Evolutionary conservation across 35 echinoderm and acorn worm genomes (phyloP), one percentile per base, ranked within the genome.

Genomic region (Ophioderma brevispina): DNA sequence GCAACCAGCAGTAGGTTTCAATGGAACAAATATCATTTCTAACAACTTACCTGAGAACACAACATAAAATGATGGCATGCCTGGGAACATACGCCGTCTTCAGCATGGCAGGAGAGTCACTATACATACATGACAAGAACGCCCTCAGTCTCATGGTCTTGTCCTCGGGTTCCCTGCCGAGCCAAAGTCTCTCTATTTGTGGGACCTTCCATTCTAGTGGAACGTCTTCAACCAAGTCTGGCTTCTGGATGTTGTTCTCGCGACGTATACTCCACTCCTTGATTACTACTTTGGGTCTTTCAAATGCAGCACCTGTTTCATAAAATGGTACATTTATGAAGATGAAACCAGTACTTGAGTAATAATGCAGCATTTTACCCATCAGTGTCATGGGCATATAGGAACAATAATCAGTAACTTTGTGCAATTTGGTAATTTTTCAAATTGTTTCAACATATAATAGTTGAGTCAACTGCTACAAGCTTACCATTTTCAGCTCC

Each of bases 11-110:
- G n/a, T n/a, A n/a, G n/a, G n/a, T n/a, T n/a, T n/a, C n/a, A n/a
- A n/a, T n/a, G n/a, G n/a, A n/a, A n/a, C n/a, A n/a, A n/a, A n/a
- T n/a, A n/a, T n/a, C n/a, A n/a, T n/a, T n/a, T n/a, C n/a, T n/a
- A n/a, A n/a, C n/a, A 46, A 86, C 96, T 35, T 33, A 98, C 96
- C 96, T 94, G 46, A 98, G 84, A 36, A 98, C 93, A 84, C 93
- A 95, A 64, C 96, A 98, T 40, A 98, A 82, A 15, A 98, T 84
- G 40, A 98, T 82, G 49, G 96, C 93, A 79, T 98, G 96, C 81
- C 92, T 95, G 37, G 96, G 96, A n/a, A 98, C 93, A 84, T 91
- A 98, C 31, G 93, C 82, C 35, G 93, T 94, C 79, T 98, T 98
- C 82, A 95, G 41, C 96, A 98, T 98, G 38, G 93, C 86, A 33